Base-by-base conservation (phyloP, 2,113 vertebrate genomes). In the Eidolon helvum region DNA sequence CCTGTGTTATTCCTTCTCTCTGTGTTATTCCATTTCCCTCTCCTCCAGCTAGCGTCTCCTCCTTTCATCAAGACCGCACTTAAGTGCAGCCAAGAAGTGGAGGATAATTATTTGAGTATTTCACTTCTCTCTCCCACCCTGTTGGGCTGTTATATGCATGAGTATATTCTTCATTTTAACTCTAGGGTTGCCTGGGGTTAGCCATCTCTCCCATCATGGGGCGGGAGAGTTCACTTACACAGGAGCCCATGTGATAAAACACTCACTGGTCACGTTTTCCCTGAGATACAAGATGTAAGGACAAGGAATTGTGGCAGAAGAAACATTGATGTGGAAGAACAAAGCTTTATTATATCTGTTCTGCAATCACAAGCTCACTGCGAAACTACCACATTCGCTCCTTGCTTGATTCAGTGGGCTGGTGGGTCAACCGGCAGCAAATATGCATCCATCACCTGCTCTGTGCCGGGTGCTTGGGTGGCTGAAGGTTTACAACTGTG, bases 321-420 rank as follows among this genome's bases (percentile, higher is more conserved):
- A 89, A n/a, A 40, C 40, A 10, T 11, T 0, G 1, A 19, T 0
- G 19, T 33, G 38, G 75, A 33, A 9, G 11, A 26, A 55, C 0
- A 0, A 48, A 74, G 59, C 75, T 28, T 18, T 35, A 68, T 24
- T 33, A 0, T 1, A 6, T 14, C 0, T 4, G 57, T 5, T 33
- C 75, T 68, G 15, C 19, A 16, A 7, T 28, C 16, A 1, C 0
- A 26, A 16, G 59, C 48, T 16, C 26, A 0, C 55, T 35, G 50
- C 1, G 79, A 21, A 30, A 10, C 18, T 1, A 3, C 30, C 0
- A 2, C 33, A 4, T 11, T 4, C 10, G 1, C 57, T 8, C 1
- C 4, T 5, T 9, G 19, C 4, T 5, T 9, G 19, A 14, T 2
- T 33, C 30, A 14, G n/a, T 24, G 1, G 3, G 69, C 19, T 10